A percentile compares a stretch with the other conserved stretches of the same genome.
phyloP scores from a whole-genome alignment of 2,113 vertebrate genomes.

The Heterocephalus glaber region DNA sequence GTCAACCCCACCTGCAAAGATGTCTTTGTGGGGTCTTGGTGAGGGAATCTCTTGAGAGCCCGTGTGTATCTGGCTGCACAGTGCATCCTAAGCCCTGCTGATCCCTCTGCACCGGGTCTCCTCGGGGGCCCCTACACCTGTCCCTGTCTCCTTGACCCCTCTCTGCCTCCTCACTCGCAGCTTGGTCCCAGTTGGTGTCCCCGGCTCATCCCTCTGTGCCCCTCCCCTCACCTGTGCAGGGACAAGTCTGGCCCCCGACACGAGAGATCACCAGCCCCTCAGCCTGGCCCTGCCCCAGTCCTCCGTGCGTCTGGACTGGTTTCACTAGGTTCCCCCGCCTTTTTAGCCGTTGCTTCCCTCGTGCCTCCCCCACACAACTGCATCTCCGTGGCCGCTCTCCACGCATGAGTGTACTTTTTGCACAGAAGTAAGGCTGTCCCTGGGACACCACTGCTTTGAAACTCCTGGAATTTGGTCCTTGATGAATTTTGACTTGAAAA shows the following conservation, averaged over 20 bases:
- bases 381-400: rapidly evolving
- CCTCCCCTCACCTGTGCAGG: background rate
- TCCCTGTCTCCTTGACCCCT: background rate
- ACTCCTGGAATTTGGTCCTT: background rate
- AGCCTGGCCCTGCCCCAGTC: background rate
- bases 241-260: background rate
- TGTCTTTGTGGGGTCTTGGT: too few relatives aligned
- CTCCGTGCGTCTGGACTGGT: background rate
- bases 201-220: background rate
- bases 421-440: background rate
- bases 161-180: rapidly evolving
- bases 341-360: background rate
- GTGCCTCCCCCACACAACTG: background rate
- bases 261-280: too few relatives aligned
- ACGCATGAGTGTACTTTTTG: too few relatives aligned
- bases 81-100: rapidly evolving
- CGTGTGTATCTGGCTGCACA: rapidly evolving
- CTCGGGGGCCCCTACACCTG: rapidly evolving
- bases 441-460: background rate
- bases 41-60: too few relatives aligned
- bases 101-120: rapidly evolving
- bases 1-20: background rate
- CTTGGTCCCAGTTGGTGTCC: too few relatives aligned
- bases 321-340: background rate
- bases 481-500: background rate